Evolutionary conservation across 2,113 vertebrate genomes (phyloP), one percentile per base, ranked within the genome.

Genomic region (Hydrolagus affinis): DNA sequence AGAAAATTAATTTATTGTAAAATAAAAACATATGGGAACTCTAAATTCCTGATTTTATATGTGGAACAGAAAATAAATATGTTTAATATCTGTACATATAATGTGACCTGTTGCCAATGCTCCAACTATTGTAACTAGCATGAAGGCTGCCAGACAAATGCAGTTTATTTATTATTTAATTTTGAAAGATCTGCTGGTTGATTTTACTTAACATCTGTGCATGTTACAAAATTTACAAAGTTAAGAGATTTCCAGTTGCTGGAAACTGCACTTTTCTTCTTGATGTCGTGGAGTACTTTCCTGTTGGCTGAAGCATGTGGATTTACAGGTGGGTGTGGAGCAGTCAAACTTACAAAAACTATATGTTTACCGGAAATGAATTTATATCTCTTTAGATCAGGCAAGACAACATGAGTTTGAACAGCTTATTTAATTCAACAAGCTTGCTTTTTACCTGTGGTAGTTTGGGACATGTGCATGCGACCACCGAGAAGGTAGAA

Each of bases 201-300:
- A 70, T 73, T 85, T 87, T 87, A 89, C 93, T 94, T 94, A 91
- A 93, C 89, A 44, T 89, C 77, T 88, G 88, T 68, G 70, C 88
- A 99, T 95, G 97, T 99, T 89, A 99, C 98, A 28, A 99, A 99
- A 87, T 99, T 99, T 90, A 99, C 98, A 70, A 99, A 98, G 86
- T 92, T 99, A 86, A 94, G 96, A 19, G 98, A 99, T 88, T 99
- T 99, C 90, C 96, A 92, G 0, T 89, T 99, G 88, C 88, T 99
- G 91, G 98, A 99, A 93, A 99, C 97, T 0, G 97, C 97, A 3
- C 89, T 99, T 80, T 99, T 99, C 89, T 99, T 99, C 92, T 87
- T 99, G 90, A 98, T 99, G 97, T 99, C 98, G 30, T 99, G 97
- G 98, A 98, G 97, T 90, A 99, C 98, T 0, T 99, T 99, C 87